phyloP scores from a whole-genome alignment of 2,797 vertebrate species.

The Acridotheres tristis region DNA sequence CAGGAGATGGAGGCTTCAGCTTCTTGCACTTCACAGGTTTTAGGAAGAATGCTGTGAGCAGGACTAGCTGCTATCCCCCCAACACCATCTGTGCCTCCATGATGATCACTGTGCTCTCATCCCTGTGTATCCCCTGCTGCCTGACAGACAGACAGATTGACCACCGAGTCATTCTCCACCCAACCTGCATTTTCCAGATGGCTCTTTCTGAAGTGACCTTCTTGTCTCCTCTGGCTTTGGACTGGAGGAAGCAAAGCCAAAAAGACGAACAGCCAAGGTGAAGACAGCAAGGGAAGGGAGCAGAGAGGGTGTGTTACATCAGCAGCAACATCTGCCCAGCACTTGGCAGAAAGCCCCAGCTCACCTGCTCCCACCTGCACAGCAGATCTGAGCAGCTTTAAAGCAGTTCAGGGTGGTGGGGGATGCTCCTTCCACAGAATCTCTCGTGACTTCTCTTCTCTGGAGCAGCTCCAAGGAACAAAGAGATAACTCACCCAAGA shows the following conservation, averaged over 20 bases:
- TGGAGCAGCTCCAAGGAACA: background rate
- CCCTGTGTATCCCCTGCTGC: fast-evolving
- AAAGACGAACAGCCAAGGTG: background rate
- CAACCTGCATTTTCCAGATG: background rate
- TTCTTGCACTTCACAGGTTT: background rate
- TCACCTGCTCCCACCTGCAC: background rate
- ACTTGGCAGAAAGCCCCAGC: background rate
- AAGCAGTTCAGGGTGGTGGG: background rate
- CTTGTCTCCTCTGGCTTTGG: background rate
- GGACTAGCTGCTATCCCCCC: background rate
- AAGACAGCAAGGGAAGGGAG: background rate
- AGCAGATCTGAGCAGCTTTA: background rate
- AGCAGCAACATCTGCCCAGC: background rate
- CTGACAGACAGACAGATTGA: background rate
- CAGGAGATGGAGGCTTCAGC: background rate
- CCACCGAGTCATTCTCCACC: background rate
- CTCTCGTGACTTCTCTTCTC: background rate
- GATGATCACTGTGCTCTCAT: fast-evolving
- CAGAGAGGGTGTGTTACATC: background rate
- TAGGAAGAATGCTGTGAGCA: background rate
- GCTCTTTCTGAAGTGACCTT: background rate
- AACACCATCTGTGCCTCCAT: background rate
- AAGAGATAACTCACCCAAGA: background rate
- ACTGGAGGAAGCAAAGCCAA: background rate
- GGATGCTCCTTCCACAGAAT: background rate